phyloP scores from a whole-genome alignment of 1,140 invertebrate genomes.

The Drosophila santomea region DNA sequence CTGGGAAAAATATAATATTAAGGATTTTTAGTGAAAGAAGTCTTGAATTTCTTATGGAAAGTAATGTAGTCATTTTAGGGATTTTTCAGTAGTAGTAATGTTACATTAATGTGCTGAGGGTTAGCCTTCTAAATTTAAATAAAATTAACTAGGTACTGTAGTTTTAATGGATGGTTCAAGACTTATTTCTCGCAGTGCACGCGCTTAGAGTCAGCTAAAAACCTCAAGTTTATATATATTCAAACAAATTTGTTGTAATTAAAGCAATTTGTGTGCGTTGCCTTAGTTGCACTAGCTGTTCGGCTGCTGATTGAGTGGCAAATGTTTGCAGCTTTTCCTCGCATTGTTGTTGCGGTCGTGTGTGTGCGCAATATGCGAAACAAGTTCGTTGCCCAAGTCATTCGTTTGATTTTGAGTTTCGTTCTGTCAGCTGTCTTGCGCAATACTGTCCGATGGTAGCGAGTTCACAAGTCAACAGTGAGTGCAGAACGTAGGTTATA shows the following conservation, averaged over 20 bases:
- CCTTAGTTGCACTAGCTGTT: slow-evolving; percentile 37
- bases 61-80: too few relatives aligned
- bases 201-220: slow-evolving; percentile 12
- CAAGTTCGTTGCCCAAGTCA: slow-evolving; percentile 80
- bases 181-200: slow-evolving; percentile 23
- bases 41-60: too few relatives aligned
- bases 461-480: slow-evolving; percentile 52
- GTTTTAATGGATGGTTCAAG: too few relatives aligned
- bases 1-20: neutral
- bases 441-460: slow-evolving; percentile 42
- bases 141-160: too few relatives aligned
- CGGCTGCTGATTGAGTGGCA: slow-evolving; percentile 75
- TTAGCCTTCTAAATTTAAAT: too few relatives aligned
- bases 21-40: neutral
- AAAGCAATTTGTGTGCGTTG: slow-evolving; percentile 82
- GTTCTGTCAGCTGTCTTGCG: slow-evolving; percentile 67
- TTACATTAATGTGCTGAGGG: too few relatives aligned
- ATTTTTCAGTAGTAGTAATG: too few relatives aligned
- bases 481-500: slow-evolving; percentile 46
- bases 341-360: slow-evolving; percentile 19
- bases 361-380: slow-evolving; percentile 46
- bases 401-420: slow-evolving; percentile 58
- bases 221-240: slow-evolving; percentile 68
- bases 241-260: slow-evolving; percentile 80
- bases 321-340: slow-evolving; percentile 58